phyloP scores from a whole-genome alignment of 2,113 vertebrate genomes.

The Perognathus longimembris region DNA sequence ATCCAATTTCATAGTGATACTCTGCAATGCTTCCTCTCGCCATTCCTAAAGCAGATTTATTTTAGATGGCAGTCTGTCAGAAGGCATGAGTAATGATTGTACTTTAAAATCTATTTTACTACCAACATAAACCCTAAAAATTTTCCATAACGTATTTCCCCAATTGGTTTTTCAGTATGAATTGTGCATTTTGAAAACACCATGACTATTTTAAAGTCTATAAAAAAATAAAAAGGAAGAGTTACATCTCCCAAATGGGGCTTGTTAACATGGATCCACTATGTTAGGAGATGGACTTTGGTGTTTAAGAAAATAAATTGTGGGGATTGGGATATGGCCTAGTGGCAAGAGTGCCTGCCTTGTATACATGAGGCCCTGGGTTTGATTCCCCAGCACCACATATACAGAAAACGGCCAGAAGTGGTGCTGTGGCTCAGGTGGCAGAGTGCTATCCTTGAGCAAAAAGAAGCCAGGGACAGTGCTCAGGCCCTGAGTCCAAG shows the following conservation, averaged over 20 bases:
- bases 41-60: slow-evolving; percentile 61
- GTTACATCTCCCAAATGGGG: slow-evolving; percentile 6
- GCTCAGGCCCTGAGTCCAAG: too few relatives aligned
- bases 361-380: too few relatives aligned
- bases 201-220: slow-evolving; percentile 36
- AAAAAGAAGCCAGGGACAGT: too few relatives aligned
- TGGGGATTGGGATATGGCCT: too few relatives aligned
- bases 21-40: not conserved
- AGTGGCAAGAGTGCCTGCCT: too few relatives aligned
- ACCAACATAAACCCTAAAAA: slow-evolving; percentile 59
- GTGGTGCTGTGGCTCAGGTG: too few relatives aligned
- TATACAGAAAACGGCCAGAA: too few relatives aligned
- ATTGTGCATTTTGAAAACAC: slow-evolving; percentile 64
- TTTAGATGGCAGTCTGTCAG: slow-evolving; percentile 31
- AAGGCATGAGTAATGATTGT: slow-evolving; percentile 54
- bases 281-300: not conserved
- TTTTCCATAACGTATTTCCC: slow-evolving; percentile 61
- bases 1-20: slow-evolving; percentile 6
- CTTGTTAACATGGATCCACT: not conserved
- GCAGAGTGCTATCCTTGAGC: too few relatives aligned
- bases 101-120: slow-evolving; percentile 68
- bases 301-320: slow-evolving; percentile 5
- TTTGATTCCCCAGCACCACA: too few relatives aligned
- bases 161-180: slow-evolving; percentile 52
- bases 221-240: slow-evolving; percentile 52